Conservation (phyloP, 2,888 invertebrate genomes). For the Abrostola triplasia region DNA sequence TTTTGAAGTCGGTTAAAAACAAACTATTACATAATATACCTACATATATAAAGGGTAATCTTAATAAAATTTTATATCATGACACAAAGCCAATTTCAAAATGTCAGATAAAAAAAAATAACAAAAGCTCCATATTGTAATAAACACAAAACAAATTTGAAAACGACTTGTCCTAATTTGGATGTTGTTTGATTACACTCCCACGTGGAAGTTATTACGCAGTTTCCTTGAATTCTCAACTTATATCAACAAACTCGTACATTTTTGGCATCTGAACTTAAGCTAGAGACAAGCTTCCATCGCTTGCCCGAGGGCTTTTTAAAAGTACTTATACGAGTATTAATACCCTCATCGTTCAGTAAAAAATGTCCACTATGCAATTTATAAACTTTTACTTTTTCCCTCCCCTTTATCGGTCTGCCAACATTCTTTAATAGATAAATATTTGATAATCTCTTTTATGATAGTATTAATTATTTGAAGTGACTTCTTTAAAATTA, state of each 20-base stretch:
- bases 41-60: too few species aligned
- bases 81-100: too few species aligned
- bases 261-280: constrained; percentile 20
- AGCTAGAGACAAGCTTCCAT: constrained; percentile 18
- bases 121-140: too few species aligned
- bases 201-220: constrained; percentile 23
- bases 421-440: constrained; percentile 4
- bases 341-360: not conserved
- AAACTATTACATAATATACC: too few species aligned
- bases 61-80: too few species aligned
- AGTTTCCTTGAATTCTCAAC: constrained; percentile 16
- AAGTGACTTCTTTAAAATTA: too few species aligned
- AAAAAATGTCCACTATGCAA: not conserved
- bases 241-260: constrained; percentile 20
- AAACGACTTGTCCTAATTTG: constrained; percentile 4
- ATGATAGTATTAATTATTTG: not conserved
- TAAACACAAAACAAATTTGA: not conserved
- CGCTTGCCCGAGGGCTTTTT: constrained; percentile 1
- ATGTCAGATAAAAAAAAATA: too few species aligned
- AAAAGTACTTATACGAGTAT: constrained; percentile 17
- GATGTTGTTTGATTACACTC: constrained; percentile 19
- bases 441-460: not conserved
- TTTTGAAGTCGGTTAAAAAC: too few species aligned
- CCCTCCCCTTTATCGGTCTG: not conserved
- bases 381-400: not conserved